Evolutionary conservation across 2,113 vertebrate species (phyloP).

Genomic region (Jaculus jaculus): DNA sequence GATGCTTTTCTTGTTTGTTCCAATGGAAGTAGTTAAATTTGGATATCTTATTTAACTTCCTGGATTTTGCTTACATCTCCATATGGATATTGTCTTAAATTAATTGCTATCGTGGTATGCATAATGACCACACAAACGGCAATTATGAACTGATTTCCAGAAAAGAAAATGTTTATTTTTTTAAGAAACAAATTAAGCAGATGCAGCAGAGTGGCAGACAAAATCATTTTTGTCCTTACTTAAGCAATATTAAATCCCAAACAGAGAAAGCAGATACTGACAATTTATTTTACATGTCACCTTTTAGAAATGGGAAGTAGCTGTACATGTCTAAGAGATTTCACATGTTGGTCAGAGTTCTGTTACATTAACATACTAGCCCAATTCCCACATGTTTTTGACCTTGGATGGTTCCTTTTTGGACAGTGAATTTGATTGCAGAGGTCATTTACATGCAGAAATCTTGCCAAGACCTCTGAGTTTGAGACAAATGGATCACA

Average conservation of each 20-base stretch:
- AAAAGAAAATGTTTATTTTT: slow-evolving; percentile 1
- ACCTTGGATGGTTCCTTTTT: neutral
- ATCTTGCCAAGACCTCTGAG: slow-evolving; percentile 38
- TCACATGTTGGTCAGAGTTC: neutral
- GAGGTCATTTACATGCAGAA: neutral
- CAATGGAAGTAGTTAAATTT: slow-evolving; percentile 23
- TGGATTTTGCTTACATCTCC: neutral
- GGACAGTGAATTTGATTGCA: neutral
- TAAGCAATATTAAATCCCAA: slow-evolving; percentile 14
- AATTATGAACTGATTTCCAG: slow-evolving; percentile 2
- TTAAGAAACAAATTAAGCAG: slow-evolving; percentile 41
- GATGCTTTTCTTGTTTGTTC: slow-evolving; percentile 44
- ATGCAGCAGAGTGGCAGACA: neutral
- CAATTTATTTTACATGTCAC: slow-evolving; percentile 12
- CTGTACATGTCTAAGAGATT: neutral
- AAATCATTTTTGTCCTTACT: neutral
- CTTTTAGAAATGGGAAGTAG: neutral
- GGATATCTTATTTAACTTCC: slow-evolving; percentile 13
- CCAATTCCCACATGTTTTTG: neutral
- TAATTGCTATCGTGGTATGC: slow-evolving; percentile 16
- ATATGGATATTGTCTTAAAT: neutral
- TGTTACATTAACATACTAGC: neutral
- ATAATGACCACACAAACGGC: neutral
- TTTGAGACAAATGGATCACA: slow-evolving; percentile 62
- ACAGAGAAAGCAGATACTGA: neutral